Conservation (phyloP, 1,140 invertebrate species). For the Apolygus lucorum region DNA sequence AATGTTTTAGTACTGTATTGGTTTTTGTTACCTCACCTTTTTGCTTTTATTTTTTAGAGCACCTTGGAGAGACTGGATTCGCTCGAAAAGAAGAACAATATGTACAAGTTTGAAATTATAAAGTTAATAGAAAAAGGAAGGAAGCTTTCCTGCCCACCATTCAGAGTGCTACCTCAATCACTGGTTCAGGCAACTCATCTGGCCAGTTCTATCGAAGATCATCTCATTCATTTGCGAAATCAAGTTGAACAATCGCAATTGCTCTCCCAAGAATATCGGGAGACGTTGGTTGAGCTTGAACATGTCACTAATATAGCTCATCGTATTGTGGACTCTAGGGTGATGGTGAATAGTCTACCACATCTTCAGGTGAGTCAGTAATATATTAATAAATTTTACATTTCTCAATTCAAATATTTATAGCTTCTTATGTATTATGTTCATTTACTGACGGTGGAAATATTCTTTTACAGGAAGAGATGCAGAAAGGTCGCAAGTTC, state of each 20-base stretch:
- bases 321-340: conserved; percentile 60
- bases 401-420: neutral
- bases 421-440: neutral
- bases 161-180: conserved; percentile 38
- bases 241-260: conserved; percentile 59
- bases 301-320: conserved; percentile 76
- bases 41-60: neutral
- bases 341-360: conserved; percentile 60
- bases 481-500: conserved; percentile 79
- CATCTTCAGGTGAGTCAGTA: conserved; percentile 49
- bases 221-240: conserved; percentile 56
- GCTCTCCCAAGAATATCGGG: conserved; percentile 73
- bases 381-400: neutral
- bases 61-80: too few species aligned
- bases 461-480: conserved; percentile 56
- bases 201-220: conserved; percentile 6
- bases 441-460: too few species aligned
- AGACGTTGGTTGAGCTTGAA: conserved; percentile 72
- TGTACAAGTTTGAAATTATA: conserved; percentile 29
- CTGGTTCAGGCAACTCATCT: conserved; percentile 14
- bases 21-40: neutral
- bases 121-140: neutral
- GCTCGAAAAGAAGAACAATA: conserved; percentile 29
- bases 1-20: neutral
- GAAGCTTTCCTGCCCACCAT: conserved; percentile 33